Evolutionary conservation across 2,797 vertebrate species (phyloP), one percentile per base, ranked within the genome.

Genomic region (Trematomus bernacchii): DNA sequence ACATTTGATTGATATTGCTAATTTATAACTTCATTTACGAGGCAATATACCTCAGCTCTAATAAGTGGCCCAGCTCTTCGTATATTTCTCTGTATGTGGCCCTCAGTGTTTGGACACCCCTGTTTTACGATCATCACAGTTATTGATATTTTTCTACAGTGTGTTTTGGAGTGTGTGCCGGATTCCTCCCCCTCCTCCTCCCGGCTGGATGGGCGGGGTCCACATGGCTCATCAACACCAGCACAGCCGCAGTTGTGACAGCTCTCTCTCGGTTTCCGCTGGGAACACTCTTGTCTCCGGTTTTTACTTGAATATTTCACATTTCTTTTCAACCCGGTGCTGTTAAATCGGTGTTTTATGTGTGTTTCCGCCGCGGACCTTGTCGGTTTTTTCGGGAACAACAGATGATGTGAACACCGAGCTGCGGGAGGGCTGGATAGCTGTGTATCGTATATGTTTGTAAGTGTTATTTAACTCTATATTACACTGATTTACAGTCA

Each of bases 141-240:
- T 27, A 27, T 27, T 27, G 33, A 37, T 37, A 8, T 9, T 7
- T 37, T 37, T 37, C 6, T 44, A 37, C 48, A 16, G 63, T 48
- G 13, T 55, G 52, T 42, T 57, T 60, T 40, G 16, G 70, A 30
- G 64, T 47, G 67, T 62, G 82, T 66, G 68, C 30, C 53, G 3
- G 66, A 74, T 62, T 63, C 2, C 44, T 16, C 23, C 40, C 47
- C 51, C 86, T 60, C 77, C 83, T 87, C 82, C 83, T 84, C 62
- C 80, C 69, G 76, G 30, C 60, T 43, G 11, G 68, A 87, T 85
- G 85, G 91, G 89, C 89, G 89, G 91, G 85, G 83, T 76, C 55
- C 68, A 67, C 83, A 72, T 67, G 75, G 80, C 63, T 57, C 77
- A 62, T 52, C 74, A 55, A 55, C 77, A 48, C 5, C 16, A 33